phyloP scores from a whole-genome alignment of 1,140 invertebrate species.

The Aphelinus certus region DNA sequence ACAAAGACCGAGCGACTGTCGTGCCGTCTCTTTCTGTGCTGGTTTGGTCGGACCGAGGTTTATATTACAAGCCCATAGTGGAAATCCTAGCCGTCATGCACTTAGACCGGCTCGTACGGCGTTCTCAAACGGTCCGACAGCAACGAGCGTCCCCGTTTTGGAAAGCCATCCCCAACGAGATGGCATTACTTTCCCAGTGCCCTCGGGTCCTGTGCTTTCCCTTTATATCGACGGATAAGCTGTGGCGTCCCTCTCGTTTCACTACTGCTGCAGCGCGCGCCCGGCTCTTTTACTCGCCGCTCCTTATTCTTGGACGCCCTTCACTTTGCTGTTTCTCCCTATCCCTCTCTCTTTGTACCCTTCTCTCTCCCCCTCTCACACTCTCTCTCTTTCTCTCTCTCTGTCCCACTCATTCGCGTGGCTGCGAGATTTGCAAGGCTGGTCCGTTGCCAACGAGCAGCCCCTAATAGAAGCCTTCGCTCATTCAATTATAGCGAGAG shows the following conservation, averaged over 20 bases:
- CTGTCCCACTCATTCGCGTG: background rate
- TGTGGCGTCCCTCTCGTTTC: background rate
- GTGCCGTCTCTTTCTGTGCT: constrained; percentile 1
- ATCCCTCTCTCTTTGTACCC: background rate
- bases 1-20: constrained; percentile 22
- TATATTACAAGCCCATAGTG: constrained; percentile 44
- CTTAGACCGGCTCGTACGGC: constrained; percentile 37
- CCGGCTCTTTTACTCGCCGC: too few relatives aligned
- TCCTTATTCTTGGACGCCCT: too few relatives aligned
- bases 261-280: too few relatives aligned
- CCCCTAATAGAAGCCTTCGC: background rate
- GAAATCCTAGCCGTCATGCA: constrained; percentile 44
- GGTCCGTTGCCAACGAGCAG: background rate
- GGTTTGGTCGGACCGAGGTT: constrained; percentile 15
- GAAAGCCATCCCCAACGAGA: constrained; percentile 38
- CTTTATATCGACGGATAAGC: constrained; percentile 8
- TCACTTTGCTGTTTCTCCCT: too few relatives aligned
- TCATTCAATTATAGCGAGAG: background rate
- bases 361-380: background rate
- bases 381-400: background rate
- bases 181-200: constrained; percentile 38
- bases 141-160: constrained; percentile 12
- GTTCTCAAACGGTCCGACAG: constrained; percentile 28
- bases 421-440: background rate
- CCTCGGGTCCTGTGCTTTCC: background rate